phyloP scores from a whole-genome alignment of 2,113 vertebrate genomes.

The Chaetops frenatus region DNA sequence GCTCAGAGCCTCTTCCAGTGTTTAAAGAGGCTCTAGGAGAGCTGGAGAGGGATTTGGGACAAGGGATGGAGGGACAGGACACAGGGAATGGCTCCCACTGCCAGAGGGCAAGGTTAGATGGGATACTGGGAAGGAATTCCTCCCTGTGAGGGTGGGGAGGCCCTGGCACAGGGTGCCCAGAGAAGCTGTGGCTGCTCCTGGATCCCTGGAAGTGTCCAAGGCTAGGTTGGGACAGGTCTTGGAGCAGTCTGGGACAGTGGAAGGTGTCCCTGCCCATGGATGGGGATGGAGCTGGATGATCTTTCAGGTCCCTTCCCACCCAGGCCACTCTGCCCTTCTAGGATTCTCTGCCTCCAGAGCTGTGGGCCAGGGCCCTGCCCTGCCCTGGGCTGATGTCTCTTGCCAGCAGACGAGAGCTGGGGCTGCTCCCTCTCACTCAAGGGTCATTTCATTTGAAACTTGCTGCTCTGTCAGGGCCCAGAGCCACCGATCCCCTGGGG shows the following conservation, averaged over 20 bases:
- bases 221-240: fast-evolving
- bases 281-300: fast-evolving
- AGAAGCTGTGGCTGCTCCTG: neutral
- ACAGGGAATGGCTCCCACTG: too few species aligned
- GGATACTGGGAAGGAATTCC: too few species aligned
- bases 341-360: neutral
- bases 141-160: fast-evolving
- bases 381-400: neutral
- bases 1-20: fast-evolving
- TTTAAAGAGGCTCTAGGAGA: neutral
- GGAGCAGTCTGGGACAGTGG: fast-evolving
- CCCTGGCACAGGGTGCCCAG: neutral
- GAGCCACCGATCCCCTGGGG: neutral
- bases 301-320: neutral
- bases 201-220: neutral
- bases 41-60: neutral
- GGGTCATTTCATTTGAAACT: neutral
- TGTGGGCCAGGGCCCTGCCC: neutral
- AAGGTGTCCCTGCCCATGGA: neutral
- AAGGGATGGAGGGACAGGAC: neutral
- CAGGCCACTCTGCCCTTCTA: neutral
- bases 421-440: neutral
- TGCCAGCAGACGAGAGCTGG: neutral
- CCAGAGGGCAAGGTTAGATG: too few species aligned
- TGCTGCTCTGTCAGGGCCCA: neutral